Base-by-base conservation (phyloP, 2,113 vertebrate species). In the Ptilonorhynchus violaceus region DNA sequence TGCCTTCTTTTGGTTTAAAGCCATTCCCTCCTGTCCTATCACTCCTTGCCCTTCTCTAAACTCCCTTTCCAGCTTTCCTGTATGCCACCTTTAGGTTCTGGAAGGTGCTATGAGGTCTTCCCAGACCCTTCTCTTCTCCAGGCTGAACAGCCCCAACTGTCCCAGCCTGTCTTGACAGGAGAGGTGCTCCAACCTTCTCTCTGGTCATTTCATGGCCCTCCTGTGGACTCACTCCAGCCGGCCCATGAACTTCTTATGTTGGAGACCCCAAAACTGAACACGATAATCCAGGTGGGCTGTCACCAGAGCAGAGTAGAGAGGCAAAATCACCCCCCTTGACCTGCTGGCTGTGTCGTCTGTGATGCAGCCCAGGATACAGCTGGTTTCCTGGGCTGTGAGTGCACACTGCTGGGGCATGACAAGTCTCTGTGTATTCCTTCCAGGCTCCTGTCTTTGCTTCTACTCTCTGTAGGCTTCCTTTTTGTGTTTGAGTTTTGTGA, bases 11-110 rank as follows among this genome's bases (percentile, higher is more conserved):
- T 16, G 15, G 15, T 53, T 68, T 22, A 68, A 75, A 82, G 11
- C 6, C 46, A 47, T 19, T 82, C 6, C 3, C 4, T 3, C 16
- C 46, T 2, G 0, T 37, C 18, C 24, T 9, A 16, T 20, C 10
- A 20, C 33, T 46, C 19, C 6, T 46, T 39, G 7, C 9, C 16
- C 21, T 46, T 46, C 6, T 13, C 33, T 39, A 30, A 75, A 18
- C 20, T 89, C 22, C 15, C 15, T 52, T 9, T 52, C 33, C 35
- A 39, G 28, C 33, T 52, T 52, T 74, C 16, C 13, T 52, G 5
- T 19, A 39, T 3, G 27, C 24, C 39, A 30, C 30, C n/a, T 41
- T 60, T 35, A 31, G 37, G 24, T 25, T 60, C 20, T 60, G 46
- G 20, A 25, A 41, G 23, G 15, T n/a, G 46, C 13, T 39, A 12